Base-by-base conservation (phyloP, 2,888 invertebrate species). In the Mythimna albipuncta region DNA sequence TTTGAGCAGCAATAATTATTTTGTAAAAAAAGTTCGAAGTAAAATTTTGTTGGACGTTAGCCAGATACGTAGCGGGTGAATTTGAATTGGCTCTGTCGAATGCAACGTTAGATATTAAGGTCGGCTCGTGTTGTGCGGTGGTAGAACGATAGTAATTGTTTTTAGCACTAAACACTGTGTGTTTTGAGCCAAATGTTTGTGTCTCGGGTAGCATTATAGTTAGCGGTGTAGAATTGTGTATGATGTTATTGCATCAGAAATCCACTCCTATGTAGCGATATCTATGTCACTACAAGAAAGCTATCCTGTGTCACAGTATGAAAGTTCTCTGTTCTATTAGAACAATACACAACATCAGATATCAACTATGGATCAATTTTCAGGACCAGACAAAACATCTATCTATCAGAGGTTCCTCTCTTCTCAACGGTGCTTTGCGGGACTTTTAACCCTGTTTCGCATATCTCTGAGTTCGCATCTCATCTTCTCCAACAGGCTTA, bases 71-170 rank as follows among this genome's bases (percentile, higher is more conserved):
- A 72, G 35, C 72, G 26, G 26, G 32, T 63, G 59, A 75, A 82
- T 78, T 82, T 78, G 62, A 69, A 79, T 66, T 63, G 35, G 47
- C 38, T 55, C 19, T 65, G 75, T 78, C 71, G 57, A 82, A 82
- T 75, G 69, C 78, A 69, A 72, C 6, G 59, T 78, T 69, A 77
- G 50, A 69, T 73, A 69, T 74, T 74, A 79, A 35, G 21, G 50
- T 69, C 50, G 11, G 6, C n/a, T 64, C 35, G n/a, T 61, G 58
- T 65, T 44, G 65, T 69, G 61, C 64, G 19, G 26, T 47, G 55
- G 47, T 10, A 38, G 21, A 44, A 72, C 41, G 55, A 59, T 57
- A 69, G 38, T 72, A 41, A 75, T 79, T 72, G 58, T 64, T 58
- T 63, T 72, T 41, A 72, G 47, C 38, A 32, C 38, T 50, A 70